Base-by-base conservation (phyloP, 1,140 invertebrate genomes). In the Pogonomyrmex barbatus region DNA sequence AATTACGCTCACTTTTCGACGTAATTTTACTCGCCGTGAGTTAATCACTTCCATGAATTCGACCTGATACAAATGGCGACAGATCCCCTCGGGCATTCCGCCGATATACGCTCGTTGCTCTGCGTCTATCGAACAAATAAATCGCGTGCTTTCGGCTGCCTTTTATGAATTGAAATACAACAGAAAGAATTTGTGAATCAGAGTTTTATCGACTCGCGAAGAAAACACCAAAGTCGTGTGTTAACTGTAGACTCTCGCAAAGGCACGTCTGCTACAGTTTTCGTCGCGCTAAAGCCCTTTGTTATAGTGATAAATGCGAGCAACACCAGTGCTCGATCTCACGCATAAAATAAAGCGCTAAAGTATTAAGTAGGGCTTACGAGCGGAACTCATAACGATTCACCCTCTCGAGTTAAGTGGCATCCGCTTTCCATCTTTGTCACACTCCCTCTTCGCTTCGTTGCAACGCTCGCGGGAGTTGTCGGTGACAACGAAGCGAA, bases 321-420 rank as follows among this genome's bases (percentile, higher is more conserved):
- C 85, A 71, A 85, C 91, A 87, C 67, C 87, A 81, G 78, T 33
- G 82, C 73, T 81, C 88, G 87, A 88, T 87, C 91, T 92, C 85
- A 85, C 86, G 91, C 87, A 90, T 91, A 92, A 91, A 92, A 92
- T 92, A 88, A 90, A 92, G 87, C 91, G 86, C 86, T 85, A 89
- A 92, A 92, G 91, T 92, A 92, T 92, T 91, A 93, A 92, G 91
- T 93, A 91, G 86, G 87, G 88, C 90, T 92, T 91, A 92, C 87
- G 82, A 87, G 85, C 83, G 86, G 75, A 75, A 91, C 91, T 93
- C 92, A 91, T 91, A 92, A 91, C 92, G 88, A 92, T 92, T 92
- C 91, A 91, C 91, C 91, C 92, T 92, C 92, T 91, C 85, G 87
- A 92, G 87, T 92, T 89, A 90, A 90, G 90, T 90, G 90, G 81